phyloP scores from a whole-genome alignment of 2,113 vertebrate genomes.

The Heteronetta atricapilla region DNA sequence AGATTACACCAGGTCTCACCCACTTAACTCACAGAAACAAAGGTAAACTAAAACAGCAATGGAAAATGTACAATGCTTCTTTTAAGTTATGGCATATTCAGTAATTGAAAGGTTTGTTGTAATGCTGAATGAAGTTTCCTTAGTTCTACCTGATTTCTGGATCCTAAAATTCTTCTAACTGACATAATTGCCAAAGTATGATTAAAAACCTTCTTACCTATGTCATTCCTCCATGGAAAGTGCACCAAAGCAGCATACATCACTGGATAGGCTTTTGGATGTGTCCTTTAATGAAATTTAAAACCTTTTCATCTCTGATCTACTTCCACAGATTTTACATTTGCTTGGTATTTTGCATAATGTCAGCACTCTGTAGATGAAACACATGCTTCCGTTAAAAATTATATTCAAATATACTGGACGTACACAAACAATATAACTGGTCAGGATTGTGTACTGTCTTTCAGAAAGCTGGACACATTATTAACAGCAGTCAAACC shows the following conservation, averaged over 20 bases:
- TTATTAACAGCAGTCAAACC: neutral
- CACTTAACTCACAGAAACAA: neutral
- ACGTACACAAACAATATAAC: neutral
- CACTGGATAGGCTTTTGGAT: neutral
- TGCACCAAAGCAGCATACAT: neutral
- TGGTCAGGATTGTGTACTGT: neutral
- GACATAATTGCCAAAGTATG: neutral
- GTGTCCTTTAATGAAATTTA: neutral
- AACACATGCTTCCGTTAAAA: neutral
- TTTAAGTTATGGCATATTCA: neutral
- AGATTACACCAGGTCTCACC: neutral
- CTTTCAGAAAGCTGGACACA: neutral
- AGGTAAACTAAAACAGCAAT: neutral
- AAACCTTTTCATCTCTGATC: neutral
- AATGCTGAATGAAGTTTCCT: neutral
- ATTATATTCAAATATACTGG: neutral
- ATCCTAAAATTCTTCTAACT: neutral
- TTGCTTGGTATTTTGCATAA: neutral
- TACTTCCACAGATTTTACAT: neutral
- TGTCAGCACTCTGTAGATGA: neutral
- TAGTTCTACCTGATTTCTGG: neutral
- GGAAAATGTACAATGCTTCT: neutral
- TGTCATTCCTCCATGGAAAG: neutral
- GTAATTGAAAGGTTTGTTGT: neutral
- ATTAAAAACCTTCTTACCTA: neutral